Base-by-base conservation (phyloP, 2,113 vertebrate genomes). In the Leuciscus idus region DNA sequence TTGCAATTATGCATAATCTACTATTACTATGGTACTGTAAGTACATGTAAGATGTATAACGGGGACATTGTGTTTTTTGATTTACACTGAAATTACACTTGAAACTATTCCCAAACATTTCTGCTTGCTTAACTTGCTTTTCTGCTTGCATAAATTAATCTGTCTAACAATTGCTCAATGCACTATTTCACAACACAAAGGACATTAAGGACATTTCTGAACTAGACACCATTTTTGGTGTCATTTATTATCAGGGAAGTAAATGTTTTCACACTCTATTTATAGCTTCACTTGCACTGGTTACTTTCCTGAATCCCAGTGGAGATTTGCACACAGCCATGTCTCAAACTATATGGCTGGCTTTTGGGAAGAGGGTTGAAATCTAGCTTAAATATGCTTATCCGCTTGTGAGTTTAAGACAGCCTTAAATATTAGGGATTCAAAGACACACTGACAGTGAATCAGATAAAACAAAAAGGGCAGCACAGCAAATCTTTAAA, bases 331-430 rank as follows among this genome's bases (percentile, higher is more conserved):
- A 62, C n/a, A 57, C 62, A 59, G 28, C 52, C n/a, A 30, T 23
- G 57, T 10, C n/a, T 15, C 23, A 48, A 43, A 80, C 57, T 48
- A 84, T 30, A 26, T 64, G 50, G 36, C 68, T 90, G 48, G 79
- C n/a, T 33, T 0, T 0, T 59, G 78, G 23, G 23, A 19, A 66
- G 39, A 55, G 8, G 70, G 26, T 87, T 28, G 84, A 72, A 80
- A 11, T n/a, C 78, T 57, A 55, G 12, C 46, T 64, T 76, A 48
- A 48, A 50, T 68, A 50, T 62, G 57, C 39, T 81, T 81, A 88
- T 87, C 92, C 90, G 91, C 94, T 93, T 94, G 90, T 95, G 93
- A 94, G 93, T 94, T 95, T 87, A 92, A 89, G 88, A 88, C 78
- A 85, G 79, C 86, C 79, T 91, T 75, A 84, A 87, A 90, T 86